phyloP scores from a whole-genome alignment of 1,140 invertebrate genomes.

The Rhynchophorus ferrugineus region DNA sequence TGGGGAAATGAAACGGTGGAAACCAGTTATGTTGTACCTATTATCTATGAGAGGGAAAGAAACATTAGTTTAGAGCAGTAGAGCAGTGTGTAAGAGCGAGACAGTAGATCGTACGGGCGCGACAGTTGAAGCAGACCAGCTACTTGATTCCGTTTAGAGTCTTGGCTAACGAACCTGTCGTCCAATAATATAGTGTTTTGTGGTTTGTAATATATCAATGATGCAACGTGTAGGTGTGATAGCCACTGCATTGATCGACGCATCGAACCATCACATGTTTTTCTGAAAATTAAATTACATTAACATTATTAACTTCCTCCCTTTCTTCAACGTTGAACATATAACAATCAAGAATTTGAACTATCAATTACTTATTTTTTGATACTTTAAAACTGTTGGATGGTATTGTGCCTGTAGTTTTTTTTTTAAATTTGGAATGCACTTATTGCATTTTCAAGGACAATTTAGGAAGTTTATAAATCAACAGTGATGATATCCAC shows the following conservation, averaged over 20 bases:
- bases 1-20: too few relatives aligned
- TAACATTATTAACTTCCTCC: neutral
- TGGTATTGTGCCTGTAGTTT: too few relatives aligned
- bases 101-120: conserved; percentile 18
- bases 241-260: conserved; percentile 28
- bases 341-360: too few relatives aligned
- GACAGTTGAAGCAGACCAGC: conserved; percentile 39
- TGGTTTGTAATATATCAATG: conserved; percentile 27
- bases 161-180: conserved; percentile 37
- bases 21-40: too few relatives aligned
- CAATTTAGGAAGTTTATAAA: too few relatives aligned
- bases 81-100: conserved; percentile 36
- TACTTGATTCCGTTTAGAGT: conserved; percentile 34
- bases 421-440: too few relatives aligned
- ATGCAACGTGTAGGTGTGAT: conserved; percentile 34
- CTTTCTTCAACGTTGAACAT: neutral
- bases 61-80: conserved; percentile 9
- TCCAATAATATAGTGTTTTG: conserved; percentile 29
- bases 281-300: conserved; percentile 24
- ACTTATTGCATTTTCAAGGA: too few relatives aligned
- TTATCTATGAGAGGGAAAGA: neutral
- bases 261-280: conserved; percentile 24
- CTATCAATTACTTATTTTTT: too few relatives aligned
- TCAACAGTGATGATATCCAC: too few relatives aligned
- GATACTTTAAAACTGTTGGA: too few relatives aligned